A percentile compares a stretch with the other conserved stretches of the same genome.
Conservation (phyloP, 2,888 invertebrate genomes). For the Ichneumon xanthorius region DNA sequence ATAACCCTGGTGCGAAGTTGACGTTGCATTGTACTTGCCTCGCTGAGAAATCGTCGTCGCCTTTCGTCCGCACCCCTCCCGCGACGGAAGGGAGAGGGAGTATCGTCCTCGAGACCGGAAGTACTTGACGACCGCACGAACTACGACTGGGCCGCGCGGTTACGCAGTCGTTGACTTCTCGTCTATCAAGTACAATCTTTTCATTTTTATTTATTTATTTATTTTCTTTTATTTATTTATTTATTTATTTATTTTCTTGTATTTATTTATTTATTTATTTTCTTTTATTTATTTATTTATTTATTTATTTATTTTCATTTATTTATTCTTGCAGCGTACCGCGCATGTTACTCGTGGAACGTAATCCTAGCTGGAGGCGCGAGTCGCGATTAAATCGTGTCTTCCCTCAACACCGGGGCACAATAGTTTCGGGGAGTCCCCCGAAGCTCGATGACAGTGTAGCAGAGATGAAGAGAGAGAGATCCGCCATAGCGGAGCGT, state of each 20-base stretch:
- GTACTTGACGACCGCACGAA: slow-evolving; percentile 48
- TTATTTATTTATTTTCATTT: neutral
- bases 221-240: too few relatives aligned
- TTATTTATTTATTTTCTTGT: neutral
- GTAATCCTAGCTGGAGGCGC: neutral
- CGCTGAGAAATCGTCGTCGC: slow-evolving; percentile 73
- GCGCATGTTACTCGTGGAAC: neutral
- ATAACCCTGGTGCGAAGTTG: slow-evolving; percentile 68
- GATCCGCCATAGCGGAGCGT: slow-evolving; percentile 16
- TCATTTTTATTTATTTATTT: neutral
- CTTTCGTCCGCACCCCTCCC: slow-evolving; percentile 58
- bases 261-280: neutral
- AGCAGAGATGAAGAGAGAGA: slow-evolving; percentile 11
- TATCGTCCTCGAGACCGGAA: slow-evolving; percentile 63
- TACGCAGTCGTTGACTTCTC: slow-evolving; percentile 37
- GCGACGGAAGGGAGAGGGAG: slow-evolving; percentile 1
- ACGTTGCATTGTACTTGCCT: slow-evolving; percentile 78
- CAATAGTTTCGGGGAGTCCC: slow-evolving; percentile 38
- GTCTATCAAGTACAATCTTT: slow-evolving; percentile 29
- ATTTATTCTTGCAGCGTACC: neutral
- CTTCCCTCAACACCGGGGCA: slow-evolving; percentile 34
- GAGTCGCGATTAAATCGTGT: slow-evolving; percentile 30
- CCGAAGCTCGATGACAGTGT: slow-evolving; percentile 32
- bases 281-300: neutral
- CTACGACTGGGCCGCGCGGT: neutral